A percentile compares a stretch with the other conserved stretches of the same genome.
Conservation (phyloP, 2,888 invertebrate species). For the Tetragonisca angustula region DNA sequence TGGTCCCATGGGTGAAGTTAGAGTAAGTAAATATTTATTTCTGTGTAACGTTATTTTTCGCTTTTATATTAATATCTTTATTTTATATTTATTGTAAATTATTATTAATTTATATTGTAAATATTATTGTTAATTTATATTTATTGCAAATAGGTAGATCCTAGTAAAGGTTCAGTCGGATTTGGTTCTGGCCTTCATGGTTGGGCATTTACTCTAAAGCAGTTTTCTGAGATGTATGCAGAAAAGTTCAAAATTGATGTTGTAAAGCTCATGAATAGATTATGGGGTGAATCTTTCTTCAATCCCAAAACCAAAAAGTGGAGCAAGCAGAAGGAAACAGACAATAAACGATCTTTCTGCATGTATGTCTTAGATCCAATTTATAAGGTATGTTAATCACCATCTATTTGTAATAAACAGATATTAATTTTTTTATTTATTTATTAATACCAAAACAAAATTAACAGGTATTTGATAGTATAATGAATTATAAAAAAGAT, state of each 20-base stretch:
- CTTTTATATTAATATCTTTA: conserved; percentile 9
- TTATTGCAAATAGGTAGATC: conserved; percentile 89
- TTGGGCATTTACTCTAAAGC: conserved; percentile 99
- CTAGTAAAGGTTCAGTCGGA: conserved; percentile 99
- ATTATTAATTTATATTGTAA: neutral
- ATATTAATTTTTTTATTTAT: neutral
- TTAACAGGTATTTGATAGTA: conserved; percentile 88
- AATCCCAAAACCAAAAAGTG: conserved; percentile 99
- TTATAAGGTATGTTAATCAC: conserved; percentile 91
- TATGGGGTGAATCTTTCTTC: conserved; percentile 99
- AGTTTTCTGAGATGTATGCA: conserved; percentile 99
- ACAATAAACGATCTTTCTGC: conserved; percentile 98
- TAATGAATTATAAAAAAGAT: conserved; percentile 98
- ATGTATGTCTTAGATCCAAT: conserved; percentile 99
- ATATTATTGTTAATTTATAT: neutral
- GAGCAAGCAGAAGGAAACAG: conserved; percentile 95
- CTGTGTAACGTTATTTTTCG: conserved; percentile 1
- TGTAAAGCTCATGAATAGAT: conserved; percentile 97
- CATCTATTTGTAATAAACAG: neutral
- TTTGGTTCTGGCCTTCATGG: conserved; percentile 99
- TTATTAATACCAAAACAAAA: conserved; percentile 4
- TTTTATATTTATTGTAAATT: neutral
- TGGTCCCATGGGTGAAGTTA: conserved; percentile 99
- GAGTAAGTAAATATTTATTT: conserved; percentile 86
- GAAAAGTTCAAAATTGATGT: conserved; percentile 99